Evolutionary conservation across 2,888 invertebrate species (phyloP), one percentile per base, ranked within the genome.

Genomic region (Synanthedon formicaeformis): DNA sequence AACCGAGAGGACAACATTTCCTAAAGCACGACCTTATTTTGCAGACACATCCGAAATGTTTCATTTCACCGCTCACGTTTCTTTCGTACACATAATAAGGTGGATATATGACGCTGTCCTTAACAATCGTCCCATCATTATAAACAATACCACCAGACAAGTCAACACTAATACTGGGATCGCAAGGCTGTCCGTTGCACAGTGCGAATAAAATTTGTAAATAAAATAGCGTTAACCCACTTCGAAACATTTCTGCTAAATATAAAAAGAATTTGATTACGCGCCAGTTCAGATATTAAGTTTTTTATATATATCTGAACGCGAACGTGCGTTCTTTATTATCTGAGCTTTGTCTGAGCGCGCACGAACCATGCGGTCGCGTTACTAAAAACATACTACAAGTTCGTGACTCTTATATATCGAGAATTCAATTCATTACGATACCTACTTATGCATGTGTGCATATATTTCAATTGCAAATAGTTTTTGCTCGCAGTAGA

Each of bases 11-110:
- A 54, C 86, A 86, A 55, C 86, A 86, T 54, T 86, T 86, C n/a
- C 73, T 60, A 18, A 80, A 66, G 63, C 85, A 85, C 4, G 66
- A 60, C 13, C 58, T 71, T 0, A 67, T n/a, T 54, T 72, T 56
- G 57, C 85, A 85, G 50, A 75, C 54, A 59, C 85, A 85, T 0
- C 81, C 84, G 23, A 70, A 80, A 2, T 57, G 70, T 53, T 56
- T 72, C 0, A 69, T 54, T 54, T 60, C 67, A 8, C 75, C 79
- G 48, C 60, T 66, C 3, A 76, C 57, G 18, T 69, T 72, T 56
- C 67, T 74, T 2, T 58, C 51, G 54, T 67, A 83, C 27, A 79
- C 62, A 57, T 65, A 65, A 45, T 75, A 59, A 45, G 65, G 63
- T 18, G 75, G 65, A 61, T 71, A 84, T 8, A 56, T 53, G 2